Evolutionary conservation across 2,888 invertebrate species (phyloP).

Genomic region (Anodontia alba): DNA sequence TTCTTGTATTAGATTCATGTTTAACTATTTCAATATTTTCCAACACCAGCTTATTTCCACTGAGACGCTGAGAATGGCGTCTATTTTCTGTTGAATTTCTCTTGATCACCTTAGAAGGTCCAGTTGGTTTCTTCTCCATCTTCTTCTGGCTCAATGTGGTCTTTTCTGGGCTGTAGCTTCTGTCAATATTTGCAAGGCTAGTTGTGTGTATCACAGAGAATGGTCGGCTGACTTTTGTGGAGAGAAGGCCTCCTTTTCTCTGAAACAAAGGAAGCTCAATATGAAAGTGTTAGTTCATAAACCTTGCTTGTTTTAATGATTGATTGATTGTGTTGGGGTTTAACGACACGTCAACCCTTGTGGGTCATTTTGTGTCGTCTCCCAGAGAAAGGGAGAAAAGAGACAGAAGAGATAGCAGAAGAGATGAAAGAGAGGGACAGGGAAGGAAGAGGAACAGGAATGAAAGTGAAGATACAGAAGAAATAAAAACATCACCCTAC

Average conservation of each 20-base stretch:
- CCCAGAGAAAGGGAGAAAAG: too few relatives aligned
- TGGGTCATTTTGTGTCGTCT: too few relatives aligned
- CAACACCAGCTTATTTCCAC: neutral
- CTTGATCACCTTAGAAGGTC: neutral
- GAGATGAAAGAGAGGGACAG: too few relatives aligned
- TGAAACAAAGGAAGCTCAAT: constrained; percentile 54
- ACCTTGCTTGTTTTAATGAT: too few relatives aligned
- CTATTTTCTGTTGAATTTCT: neutral
- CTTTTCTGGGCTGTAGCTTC: constrained; percentile 74
- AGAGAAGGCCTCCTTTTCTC: constrained; percentile 72
- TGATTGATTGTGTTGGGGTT: too few relatives aligned
- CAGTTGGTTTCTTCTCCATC: neutral
- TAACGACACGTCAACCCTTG: too few relatives aligned
- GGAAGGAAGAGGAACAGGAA: too few relatives aligned
- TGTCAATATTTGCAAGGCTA: constrained; percentile 72
- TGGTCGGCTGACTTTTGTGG: constrained; percentile 67
- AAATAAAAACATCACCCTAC: too few relatives aligned
- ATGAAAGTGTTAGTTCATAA: neutral
- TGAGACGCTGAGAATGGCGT: neutral
- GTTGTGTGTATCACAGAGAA: constrained; percentile 76
- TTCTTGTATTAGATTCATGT: too few relatives aligned
- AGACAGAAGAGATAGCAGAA: too few relatives aligned
- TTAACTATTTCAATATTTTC: neutral
- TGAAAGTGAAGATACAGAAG: too few relatives aligned
- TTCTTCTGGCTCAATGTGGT: constrained; percentile 10